A percentile compares a stretch with the other conserved stretches of the same genome.
These are phyloP conservation scores for Drosophila nebulosa DNA, from an alignment of 1,140 invertebrate species.

Conservation along the genomic window DNA sequence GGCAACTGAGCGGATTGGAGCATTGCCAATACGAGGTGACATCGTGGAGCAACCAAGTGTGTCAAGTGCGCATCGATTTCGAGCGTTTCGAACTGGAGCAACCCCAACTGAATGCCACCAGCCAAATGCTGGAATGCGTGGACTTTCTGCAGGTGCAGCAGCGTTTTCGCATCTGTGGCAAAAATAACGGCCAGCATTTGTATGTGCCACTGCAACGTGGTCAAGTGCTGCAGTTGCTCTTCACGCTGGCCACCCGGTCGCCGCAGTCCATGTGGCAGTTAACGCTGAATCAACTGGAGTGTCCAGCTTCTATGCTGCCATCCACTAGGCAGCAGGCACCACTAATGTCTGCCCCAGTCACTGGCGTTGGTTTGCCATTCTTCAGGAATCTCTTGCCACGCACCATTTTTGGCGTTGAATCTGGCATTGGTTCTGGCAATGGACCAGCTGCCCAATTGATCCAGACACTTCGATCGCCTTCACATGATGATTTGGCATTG, in stretches of 20 bases:
- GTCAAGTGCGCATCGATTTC: slow-evolving; percentile 69
- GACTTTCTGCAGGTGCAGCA: slow-evolving; percentile 70
- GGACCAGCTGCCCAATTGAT: slow-evolving; percentile 54
- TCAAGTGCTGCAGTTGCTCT: slow-evolving; percentile 47
- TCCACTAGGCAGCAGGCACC: neutral
- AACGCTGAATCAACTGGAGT: slow-evolving; percentile 64
- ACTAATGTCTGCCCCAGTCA: slow-evolving; percentile 3
- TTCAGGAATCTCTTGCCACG: slow-evolving; percentile 49
- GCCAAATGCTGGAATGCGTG: slow-evolving; percentile 40
- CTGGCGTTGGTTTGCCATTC: slow-evolving; percentile 48
- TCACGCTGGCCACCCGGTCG: slow-evolving; percentile 35
- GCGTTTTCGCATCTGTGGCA: slow-evolving; percentile 60
- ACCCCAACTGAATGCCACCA: slow-evolving; percentile 55
- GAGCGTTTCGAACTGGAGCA: slow-evolving; percentile 64
- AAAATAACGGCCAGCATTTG: slow-evolving; percentile 62
- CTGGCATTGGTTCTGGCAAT: slow-evolving; percentile 28
- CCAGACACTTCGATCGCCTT: slow-evolving; percentile 27
- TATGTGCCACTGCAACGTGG: slow-evolving; percentile 52
- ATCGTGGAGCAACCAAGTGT: slow-evolving; percentile 62
- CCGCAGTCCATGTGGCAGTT: slow-evolving; percentile 54
- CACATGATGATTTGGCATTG: slow-evolving; percentile 41
- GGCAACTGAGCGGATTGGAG: slow-evolving; percentile 48
- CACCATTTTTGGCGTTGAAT: slow-evolving; percentile 48
- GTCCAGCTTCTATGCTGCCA: slow-evolving; percentile 21
- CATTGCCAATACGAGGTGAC: slow-evolving; percentile 61